A percentile compares a stretch with the other conserved stretches of the same genome.
phyloP scores from a whole-genome alignment of 2,888 invertebrate species.

The Calephelis perditalis region DNA sequence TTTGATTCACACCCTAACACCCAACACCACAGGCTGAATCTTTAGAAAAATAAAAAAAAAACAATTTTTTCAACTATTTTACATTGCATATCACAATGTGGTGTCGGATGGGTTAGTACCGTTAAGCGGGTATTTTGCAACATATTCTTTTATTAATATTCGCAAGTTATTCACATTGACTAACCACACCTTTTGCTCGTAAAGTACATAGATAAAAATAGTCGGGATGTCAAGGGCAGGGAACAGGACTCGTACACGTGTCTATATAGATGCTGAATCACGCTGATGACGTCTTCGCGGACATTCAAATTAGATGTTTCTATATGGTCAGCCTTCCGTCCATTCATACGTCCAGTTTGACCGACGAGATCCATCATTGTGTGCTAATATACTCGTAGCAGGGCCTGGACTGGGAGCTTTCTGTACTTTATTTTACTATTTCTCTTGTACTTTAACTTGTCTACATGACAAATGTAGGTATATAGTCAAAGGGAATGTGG shows the following conservation, averaged over 20 bases:
- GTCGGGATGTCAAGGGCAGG: conserved; percentile 16
- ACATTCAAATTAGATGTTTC: conserved; percentile 21
- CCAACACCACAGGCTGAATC: no score
- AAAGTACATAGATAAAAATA: background rate
- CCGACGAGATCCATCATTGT: conserved; percentile 41
- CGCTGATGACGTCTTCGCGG: conserved; percentile 9
- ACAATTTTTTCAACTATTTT: no score
- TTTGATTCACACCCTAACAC: no score
- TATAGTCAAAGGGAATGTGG: no score
- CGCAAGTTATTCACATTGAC: no score
- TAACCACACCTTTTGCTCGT: no score
- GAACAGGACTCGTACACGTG: conserved; percentile 10
- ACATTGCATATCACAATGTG: no score
- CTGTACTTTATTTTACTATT: background rate
- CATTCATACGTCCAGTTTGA: conserved; percentile 50
- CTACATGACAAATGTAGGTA: background rate
- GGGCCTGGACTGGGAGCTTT: background rate
- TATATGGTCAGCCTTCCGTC: conserved; percentile 58
- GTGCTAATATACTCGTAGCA: conserved; percentile 41
- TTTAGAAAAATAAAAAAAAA: no score
- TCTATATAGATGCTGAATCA: conserved; percentile 26
- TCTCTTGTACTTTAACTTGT: background rate
- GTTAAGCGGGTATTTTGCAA: no score
- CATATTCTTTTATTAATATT: no score
- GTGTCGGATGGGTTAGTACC: no score